Base-by-base conservation (phyloP, 2,888 invertebrate species). In the Macrophya alboannulata region DNA sequence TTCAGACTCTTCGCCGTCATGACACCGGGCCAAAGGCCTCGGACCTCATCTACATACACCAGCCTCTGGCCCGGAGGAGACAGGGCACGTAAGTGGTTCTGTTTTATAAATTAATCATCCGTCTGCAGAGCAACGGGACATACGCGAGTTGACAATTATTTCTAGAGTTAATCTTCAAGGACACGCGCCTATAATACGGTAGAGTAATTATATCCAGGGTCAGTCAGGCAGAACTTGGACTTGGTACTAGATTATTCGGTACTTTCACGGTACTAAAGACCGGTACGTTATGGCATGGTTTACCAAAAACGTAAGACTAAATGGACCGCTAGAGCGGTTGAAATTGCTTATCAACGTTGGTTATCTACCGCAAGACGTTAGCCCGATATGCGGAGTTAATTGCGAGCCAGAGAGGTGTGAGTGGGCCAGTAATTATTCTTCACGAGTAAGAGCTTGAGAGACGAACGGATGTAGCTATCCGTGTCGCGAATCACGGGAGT, bases 401-500 rank as follows among this genome's bases (percentile, higher is more conserved):
- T 74, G 72, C 72, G 77, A 77, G n/a, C 37, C 77, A 37, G 37
- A 31, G 9, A 77, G 55, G 43, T 55, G 37, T 55, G 5, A 74
- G 74, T 74, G 68, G 68, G 10, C 17, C 37, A 37, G 68, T 68
- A 31, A 31, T 31, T 10, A 37, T 68, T 68, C 68, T 68, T 68
- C 31, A 68, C 37, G 37, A 37, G 68, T 37, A 68, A 37, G 31
- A 17, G 37, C 6, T 31, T 1, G 1, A 62, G 62, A 62, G 25
- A 25, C 1, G 25, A 62, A 21, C 3, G 25, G 62, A 62, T 25
- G 12, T 12, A 25, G 25, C 62, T 62, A 62, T 68, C 37, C 68
- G 37, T 17, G 37, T 68, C 68, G 68, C 68, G 68, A 68, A 68
- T 74, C 72, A 74, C 72, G 21, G 72, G 72, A 74, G 72, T 74